phyloP scores from a whole-genome alignment of 2,888 invertebrate species.

The Athalia cordata region DNA sequence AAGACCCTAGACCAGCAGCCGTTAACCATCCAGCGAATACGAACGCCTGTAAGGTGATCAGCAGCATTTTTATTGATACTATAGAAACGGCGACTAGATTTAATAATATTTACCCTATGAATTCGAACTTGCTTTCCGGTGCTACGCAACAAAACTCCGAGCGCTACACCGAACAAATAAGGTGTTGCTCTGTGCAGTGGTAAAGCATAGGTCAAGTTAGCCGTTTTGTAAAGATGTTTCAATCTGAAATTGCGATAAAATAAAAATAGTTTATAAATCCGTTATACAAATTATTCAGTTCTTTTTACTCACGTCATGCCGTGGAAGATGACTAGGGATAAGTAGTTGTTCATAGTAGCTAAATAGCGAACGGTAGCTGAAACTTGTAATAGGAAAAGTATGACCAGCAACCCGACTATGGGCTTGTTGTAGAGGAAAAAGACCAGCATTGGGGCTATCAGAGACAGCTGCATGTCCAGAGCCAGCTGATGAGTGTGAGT shows the following conservation, averaged over 20 bases:
- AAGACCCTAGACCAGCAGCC: conserved; percentile 73
- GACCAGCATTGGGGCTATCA: conserved; percentile 80
- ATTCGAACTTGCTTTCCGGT: conserved; percentile 71
- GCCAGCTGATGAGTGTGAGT: conserved; percentile 86
- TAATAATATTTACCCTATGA: conserved; percentile 65
- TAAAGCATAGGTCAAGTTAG: conserved; percentile 79
- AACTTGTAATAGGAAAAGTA: conserved; percentile 76
- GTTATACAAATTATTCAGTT: neutral
- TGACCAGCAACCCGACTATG: conserved; percentile 75
- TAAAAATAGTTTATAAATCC: neutral
- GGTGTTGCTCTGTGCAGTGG: conserved; percentile 80
- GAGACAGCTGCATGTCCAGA: conserved; percentile 83
- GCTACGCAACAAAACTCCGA: conserved; percentile 77
- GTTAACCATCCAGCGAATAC: conserved; percentile 76
- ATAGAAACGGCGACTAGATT: too few relatives aligned
- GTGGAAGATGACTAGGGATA: conserved; percentile 81
- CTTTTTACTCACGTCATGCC: conserved; percentile 79
- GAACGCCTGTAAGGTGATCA: conserved; percentile 71
- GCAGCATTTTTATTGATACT: neutral
- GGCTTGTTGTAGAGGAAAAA: conserved; percentile 79
- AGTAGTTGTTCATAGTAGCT: conserved; percentile 77
- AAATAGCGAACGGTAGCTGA: conserved; percentile 81
- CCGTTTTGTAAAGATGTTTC: conserved; percentile 82
- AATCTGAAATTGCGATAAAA: conserved; percentile 73
- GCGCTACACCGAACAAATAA: conserved; percentile 79